Conservation (phyloP, 2,888 invertebrate genomes). For the Elaeidobius kamerunicus region DNA sequence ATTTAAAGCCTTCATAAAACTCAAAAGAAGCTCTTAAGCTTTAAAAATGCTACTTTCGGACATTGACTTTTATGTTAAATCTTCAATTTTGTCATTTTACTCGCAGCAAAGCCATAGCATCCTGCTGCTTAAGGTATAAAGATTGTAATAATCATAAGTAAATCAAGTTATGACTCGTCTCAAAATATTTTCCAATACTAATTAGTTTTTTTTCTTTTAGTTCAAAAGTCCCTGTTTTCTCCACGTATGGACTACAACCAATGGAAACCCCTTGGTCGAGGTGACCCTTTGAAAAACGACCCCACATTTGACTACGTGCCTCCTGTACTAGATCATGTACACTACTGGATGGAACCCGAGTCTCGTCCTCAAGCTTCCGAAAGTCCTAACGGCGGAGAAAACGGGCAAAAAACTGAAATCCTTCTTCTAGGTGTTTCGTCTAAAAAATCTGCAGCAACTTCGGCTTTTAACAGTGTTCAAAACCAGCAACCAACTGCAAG, state of each 20-base stretch:
- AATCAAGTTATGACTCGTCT: neutral
- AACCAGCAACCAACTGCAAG: conserved; percentile 7
- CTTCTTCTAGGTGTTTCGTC: conserved; percentile 67
- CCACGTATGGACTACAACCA: conserved; percentile 81
- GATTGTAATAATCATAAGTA: too few species aligned
- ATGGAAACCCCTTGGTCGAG: conserved; percentile 80
- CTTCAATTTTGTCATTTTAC: too few species aligned
- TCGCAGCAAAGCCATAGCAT: too few species aligned
- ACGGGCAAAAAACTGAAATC: conserved; percentile 52
- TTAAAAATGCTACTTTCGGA: too few species aligned
- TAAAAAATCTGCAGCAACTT: conserved; percentile 58
- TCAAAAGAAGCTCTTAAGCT: too few species aligned
- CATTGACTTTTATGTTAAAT: too few species aligned
- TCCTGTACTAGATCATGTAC: conserved; percentile 73
- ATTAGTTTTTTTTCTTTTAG: conserved; percentile 17
- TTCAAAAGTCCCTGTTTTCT: conserved; percentile 54
- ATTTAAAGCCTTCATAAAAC: too few species aligned
- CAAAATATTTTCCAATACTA: neutral
- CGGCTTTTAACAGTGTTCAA: neutral
- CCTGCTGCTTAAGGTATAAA: too few species aligned
- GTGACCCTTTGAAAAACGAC: conserved; percentile 79
- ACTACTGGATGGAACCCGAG: conserved; percentile 74
- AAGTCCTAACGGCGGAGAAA: conserved; percentile 42
- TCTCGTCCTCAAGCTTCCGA: conserved; percentile 53
- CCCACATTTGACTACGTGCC: conserved; percentile 85